Percentiles rank a stretch among this genome's conserved stretches.
phyloP scores from a whole-genome alignment of 2,113 vertebrate genomes.

The Pampusana beccarii region DNA sequence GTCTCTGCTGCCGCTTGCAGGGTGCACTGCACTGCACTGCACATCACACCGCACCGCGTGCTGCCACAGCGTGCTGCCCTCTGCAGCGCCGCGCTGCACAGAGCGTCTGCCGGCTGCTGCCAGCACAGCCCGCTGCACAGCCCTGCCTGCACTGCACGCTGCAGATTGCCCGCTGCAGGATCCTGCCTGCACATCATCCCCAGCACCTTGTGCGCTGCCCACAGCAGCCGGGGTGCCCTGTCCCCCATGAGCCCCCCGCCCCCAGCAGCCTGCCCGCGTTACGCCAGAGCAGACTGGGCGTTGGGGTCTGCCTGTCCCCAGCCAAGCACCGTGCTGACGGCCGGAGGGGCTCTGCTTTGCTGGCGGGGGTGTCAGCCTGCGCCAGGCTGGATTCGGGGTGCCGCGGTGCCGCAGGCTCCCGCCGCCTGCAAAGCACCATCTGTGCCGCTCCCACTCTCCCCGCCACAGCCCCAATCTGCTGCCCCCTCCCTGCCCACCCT shows the following conservation, averaged over 20 bases:
- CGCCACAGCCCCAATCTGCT: background rate
- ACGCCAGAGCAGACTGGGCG: background rate
- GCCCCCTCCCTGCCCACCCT: conserved; percentile 15
- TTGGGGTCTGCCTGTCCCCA: accelerated
- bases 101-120: background rate
- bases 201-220: background rate
- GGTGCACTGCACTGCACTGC: background rate
- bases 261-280: background rate
- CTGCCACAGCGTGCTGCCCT: background rate
- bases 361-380: too few relatives aligned
- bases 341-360: background rate
- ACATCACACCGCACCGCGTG: background rate
- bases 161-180: accelerated
- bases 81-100: background rate
- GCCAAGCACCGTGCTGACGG: accelerated
- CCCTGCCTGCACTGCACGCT: too few relatives aligned
- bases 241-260: background rate
- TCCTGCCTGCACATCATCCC: too few relatives aligned
- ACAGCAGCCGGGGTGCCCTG: accelerated
- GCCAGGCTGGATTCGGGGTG: too few relatives aligned
- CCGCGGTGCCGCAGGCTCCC: background rate
- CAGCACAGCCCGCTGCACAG: too few relatives aligned
- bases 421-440: conserved; percentile 44
- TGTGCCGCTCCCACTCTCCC: conserved; percentile 9
- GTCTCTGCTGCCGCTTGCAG: background rate